Conservation (phyloP, 2,113 vertebrate genomes). For the Nipponia nippon region DNA sequence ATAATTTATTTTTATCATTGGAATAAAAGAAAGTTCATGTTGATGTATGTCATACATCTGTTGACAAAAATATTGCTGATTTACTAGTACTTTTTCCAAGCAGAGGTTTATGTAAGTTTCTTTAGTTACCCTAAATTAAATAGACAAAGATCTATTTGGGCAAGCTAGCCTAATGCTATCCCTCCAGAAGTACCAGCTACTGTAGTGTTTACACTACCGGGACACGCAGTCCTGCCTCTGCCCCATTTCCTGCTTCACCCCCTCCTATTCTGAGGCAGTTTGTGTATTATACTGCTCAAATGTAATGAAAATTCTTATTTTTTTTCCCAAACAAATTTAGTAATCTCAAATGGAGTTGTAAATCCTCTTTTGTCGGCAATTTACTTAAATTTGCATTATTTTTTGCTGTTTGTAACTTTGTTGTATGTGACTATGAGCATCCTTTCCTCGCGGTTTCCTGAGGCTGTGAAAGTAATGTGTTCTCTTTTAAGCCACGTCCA, state of each 20-base stretch:
- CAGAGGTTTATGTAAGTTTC: neutral
- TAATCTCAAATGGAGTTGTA: neutral
- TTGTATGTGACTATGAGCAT: neutral
- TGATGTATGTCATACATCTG: neutral
- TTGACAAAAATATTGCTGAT: neutral
- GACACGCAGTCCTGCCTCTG: neutral
- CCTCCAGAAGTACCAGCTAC: fast-evolving
- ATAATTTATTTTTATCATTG: neutral
- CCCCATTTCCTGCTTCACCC: neutral
- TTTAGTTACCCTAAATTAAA: neutral
- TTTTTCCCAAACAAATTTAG: neutral
- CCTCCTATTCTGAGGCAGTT: neutral
- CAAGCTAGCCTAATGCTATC: neutral
- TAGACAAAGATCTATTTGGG: neutral
- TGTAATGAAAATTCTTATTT: neutral
- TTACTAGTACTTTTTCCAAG: neutral
- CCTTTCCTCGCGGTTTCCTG: neutral
- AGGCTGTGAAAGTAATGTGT: neutral
- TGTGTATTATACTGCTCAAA: neutral
- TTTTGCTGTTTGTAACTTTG: neutral
- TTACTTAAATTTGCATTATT: neutral
- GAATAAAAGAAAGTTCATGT: neutral
- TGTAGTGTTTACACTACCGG: neutral
- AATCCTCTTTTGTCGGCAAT: neutral
- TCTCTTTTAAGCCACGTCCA: neutral